Evolutionary conservation across 2,888 invertebrate species (phyloP).

Genomic region (Listrodromus nycthemerus): DNA sequence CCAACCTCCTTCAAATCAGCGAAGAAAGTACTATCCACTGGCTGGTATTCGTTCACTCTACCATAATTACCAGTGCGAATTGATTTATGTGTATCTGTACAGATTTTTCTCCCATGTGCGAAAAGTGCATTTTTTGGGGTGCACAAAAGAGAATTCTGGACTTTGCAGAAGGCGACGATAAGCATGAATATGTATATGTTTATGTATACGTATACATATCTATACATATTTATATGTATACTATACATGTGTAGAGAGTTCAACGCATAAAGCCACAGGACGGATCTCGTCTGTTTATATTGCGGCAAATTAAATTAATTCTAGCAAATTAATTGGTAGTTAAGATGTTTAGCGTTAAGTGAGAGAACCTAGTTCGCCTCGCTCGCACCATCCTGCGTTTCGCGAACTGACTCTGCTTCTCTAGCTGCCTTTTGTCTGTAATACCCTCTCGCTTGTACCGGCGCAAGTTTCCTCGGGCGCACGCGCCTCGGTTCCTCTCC

Average conservation of each 20-base stretch:
- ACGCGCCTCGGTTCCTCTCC: constrained; percentile 45
- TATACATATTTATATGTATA: not conserved
- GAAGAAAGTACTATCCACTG: not conserved
- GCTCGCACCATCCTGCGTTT: constrained; percentile 39
- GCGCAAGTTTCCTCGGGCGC: constrained; percentile 26
- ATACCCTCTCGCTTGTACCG: constrained; percentile 37
- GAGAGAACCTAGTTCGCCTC: constrained; percentile 75
- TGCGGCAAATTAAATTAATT: constrained; percentile 82
- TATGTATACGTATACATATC: not conserved
- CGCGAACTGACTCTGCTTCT: constrained; percentile 3
- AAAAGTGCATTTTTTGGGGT: not conserved
- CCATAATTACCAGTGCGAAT: not conserved
- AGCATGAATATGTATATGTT: constrained; percentile 6
- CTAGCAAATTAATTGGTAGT: constrained; percentile 81
- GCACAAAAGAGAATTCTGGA: constrained; percentile 8
- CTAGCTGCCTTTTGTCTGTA: constrained; percentile 1
- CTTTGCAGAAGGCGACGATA: constrained; percentile 29
- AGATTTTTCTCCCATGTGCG: constrained; percentile 9
- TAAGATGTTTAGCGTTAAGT: constrained; percentile 81
- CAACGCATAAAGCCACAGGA: constrained; percentile 67
- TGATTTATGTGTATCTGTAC: constrained; percentile 3
- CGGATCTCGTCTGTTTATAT: constrained; percentile 77
- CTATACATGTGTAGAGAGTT: constrained; percentile 30
- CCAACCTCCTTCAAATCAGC: no score
- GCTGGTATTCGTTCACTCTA: not conserved